Evolutionary conservation across 2,113 vertebrate species (phyloP), one percentile per base, ranked within the genome.

Genomic region (Collichthys lucidus): DNA sequence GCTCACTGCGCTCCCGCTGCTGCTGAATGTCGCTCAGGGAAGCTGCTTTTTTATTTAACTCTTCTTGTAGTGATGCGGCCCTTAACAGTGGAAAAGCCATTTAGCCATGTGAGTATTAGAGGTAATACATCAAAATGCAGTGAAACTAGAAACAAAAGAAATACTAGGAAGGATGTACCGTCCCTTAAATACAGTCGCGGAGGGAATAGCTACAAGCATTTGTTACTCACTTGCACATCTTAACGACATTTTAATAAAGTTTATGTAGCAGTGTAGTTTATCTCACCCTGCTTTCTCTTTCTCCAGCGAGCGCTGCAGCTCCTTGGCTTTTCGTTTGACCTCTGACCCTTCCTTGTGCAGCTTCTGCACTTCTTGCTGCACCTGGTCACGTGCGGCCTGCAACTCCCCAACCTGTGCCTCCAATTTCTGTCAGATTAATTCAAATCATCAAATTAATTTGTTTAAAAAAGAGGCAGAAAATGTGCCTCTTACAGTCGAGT

Each of bases 271-370:
- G 14, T 20, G 47, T 4, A 40, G 3, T 56, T 35, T 9, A 4
- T 71, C 97, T 95, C 96, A 99, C 98, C 71, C 92, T 87, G 96
- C 94, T 94, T 94, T 96, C 91, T 97, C 96, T 3, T 92, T 88
- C 72, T 96, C 95, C 50, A 99, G 94, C 3, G 94, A 94, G 80
- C 89, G 94, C 75, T 89, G 94, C 40, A 98, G 87, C 77, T 99
- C 96, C 85, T 96, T 94, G 14, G 85, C 88, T 93, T 91, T 96
- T 55, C 92, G 90, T 63, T 96, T 96, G 65, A 95, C 89, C 55
- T 97, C 95, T 2, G 93, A 84, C 22, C 85, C 93, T 31, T 96
- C 95, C 80, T 97, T 95, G 72, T 92, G 95, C 74, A 97, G 94
- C 47, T 94, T 93, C 64, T 96, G 93, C 20, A 96, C 85, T 68